Evolutionary conservation across 2,797 vertebrate genomes (phyloP), one percentile per base, ranked within the genome.

Genomic region (Acestrorhynchus altus): DNA sequence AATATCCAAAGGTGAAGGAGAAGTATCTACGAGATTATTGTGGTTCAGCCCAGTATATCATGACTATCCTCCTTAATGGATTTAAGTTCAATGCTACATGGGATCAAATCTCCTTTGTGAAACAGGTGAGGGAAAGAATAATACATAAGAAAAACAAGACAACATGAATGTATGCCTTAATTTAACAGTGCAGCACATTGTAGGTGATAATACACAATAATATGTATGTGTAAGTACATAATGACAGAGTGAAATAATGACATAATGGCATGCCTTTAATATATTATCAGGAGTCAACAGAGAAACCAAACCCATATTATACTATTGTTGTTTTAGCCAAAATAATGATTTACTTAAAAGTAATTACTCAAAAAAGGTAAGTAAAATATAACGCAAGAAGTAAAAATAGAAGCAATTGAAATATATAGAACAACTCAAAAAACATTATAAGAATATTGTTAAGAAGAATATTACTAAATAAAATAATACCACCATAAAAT

Each of bases 21-120:
- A 84, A 84, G 72, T 78, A 86, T 76, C 89, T 95, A 6, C 83
- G 9, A 8, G 88, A 87, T 0, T 92, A 95, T 84, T 96, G 95
- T n/a, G 66, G 86, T 0, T 63, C 76, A 0, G 92, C 85, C 0
- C 82, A 91, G 3, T 95, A 95, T 78, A 91, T 95, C 74, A 86
- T 93, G 80, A 89, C 88, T 0, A 84, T 96, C 65, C 90, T 95
- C 44, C 78, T 89, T 0, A 84, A 93, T 0, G 95, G 92, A 77
- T 94, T 87, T 42, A 92, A 93, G 49, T 96, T 96, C 79, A 78
- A 24, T 0, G 65, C 87, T 12, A 78, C 79, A 4, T 96, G 95
- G 95, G 75, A 86, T 77, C 84, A 73, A 83, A 92, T 96, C 72
- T 83, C 81, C 81, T 96, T 96, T 87, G 83, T 83, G 51, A 87